Evolutionary conservation across 2,113 vertebrate genomes (phyloP), one percentile per base, ranked within the genome.

Genomic region (Eulemur macaco): DNA sequence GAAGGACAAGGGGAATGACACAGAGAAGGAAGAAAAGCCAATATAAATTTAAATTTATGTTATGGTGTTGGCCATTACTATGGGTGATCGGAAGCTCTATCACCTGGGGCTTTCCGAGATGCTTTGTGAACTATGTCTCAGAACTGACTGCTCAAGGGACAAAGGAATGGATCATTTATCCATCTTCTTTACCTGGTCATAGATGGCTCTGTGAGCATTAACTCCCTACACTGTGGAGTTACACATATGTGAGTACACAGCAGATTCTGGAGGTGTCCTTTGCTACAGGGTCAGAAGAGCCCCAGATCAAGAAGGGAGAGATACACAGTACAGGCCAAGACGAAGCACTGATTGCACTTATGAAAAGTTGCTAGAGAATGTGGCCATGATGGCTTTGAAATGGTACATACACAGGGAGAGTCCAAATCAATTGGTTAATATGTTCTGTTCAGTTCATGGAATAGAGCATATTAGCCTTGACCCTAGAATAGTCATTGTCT

Each of bases 281-380:
- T 69, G 58, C 10, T 47, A 68, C 1, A 9, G 13, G 31, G 8
- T 81, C 58, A 64, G 78, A 83, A 87, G 18, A 68, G 5, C 11
- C 34, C 4, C 12, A 34, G 27, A 50, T 83, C 8, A 76, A 6
- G 17, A 93, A 88, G 68, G 3, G 11, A 78, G 20, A 93, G 27
- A 2, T 9, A 27, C 21, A 18, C 5, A 25, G 18, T 15, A 42
- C 1, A 64, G 18, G 37, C 6, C 18, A 34, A 69, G 39, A 56
- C 37, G 23, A 91, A 3, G 1, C 39, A n/a, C 1, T 52, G 42
- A 66, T 1, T 20, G 6, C 0, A 29, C 2, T 4, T 50, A 15
- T 64, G 6, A 8, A 77, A 37, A 45, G 8, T 7, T 31, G 6
- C 71, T 77, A 58, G 15, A 50, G 20, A 78, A 60, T 58, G 18